These are phyloP conservation scores for Drosophila ohnishii DNA, from an alignment of 1,140 invertebrate genomes.

Conservation along the genomic window DNA sequence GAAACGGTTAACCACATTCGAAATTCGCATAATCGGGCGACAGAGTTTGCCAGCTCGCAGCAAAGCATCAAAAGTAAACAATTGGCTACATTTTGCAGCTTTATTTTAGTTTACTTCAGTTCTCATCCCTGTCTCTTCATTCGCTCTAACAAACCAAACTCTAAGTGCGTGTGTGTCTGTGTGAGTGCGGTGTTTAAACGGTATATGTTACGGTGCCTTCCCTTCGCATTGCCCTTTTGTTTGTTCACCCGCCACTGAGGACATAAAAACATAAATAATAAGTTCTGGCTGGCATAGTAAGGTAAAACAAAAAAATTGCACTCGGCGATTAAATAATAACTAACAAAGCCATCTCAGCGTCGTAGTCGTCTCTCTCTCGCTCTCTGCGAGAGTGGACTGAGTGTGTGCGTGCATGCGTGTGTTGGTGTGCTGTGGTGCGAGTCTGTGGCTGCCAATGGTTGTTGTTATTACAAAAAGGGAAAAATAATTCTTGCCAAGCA, in stretches of 20 bases:
- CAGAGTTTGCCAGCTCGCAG: background rate
- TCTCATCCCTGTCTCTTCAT: conserved; percentile 12
- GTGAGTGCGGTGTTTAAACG: conserved; percentile 45
- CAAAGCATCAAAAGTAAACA: conserved; percentile 16
- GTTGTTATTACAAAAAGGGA: conserved; percentile 52
- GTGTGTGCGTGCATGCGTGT: conserved; percentile 17
- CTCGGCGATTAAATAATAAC: conserved; percentile 53
- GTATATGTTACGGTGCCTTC: conserved; percentile 26
- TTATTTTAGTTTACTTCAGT: conserved; percentile 23
- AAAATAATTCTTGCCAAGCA: conserved; percentile 64
- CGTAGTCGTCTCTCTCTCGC: conserved; percentile 21
- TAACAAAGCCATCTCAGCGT: conserved; percentile 58
- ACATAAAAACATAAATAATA: conserved; percentile 15
- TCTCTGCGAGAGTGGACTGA: conserved; percentile 6
- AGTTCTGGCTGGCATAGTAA: background rate
- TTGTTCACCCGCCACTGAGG: background rate
- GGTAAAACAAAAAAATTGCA: conserved; percentile 20
- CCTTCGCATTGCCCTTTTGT: background rate
- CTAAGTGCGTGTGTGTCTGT: conserved; percentile 21
- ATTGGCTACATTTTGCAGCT: conserved; percentile 16
- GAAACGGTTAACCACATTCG: conserved; percentile 14
- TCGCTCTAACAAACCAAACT: conserved; percentile 46
- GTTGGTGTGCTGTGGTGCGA: conserved; percentile 12
- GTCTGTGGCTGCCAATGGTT: conserved; percentile 47
- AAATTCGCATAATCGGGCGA: background rate